phyloP scores from a whole-genome alignment of 2,888 invertebrate genomes.

The Ochropleura plecta region DNA sequence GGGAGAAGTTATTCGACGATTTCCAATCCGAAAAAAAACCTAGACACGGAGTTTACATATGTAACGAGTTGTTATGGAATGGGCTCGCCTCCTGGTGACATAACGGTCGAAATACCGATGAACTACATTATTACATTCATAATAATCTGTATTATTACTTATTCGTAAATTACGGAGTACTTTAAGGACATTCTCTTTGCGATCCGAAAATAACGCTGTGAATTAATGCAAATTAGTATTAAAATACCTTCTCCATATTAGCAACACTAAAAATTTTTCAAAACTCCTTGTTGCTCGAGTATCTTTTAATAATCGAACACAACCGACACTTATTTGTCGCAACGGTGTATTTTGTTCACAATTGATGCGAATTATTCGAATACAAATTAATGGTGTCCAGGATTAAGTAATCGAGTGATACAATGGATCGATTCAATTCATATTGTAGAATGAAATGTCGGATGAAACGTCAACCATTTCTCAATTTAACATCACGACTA shows the following conservation, averaged over 20 bases:
- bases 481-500: neutral
- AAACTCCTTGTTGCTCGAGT: slow-evolving; percentile 30
- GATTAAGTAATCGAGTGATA: slow-evolving; percentile 63
- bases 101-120: neutral
- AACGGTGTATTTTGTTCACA: slow-evolving; percentile 69
- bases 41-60: neutral
- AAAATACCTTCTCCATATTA: slow-evolving; percentile 48
- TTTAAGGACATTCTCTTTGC: neutral
- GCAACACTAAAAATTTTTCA: neutral
- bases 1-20: no score
- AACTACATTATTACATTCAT: no score
- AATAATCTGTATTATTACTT: no score
- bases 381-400: slow-evolving; percentile 71
- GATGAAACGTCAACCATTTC: neutral
- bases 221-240: neutral
- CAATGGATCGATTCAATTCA: slow-evolving; percentile 50
- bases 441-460: slow-evolving; percentile 10
- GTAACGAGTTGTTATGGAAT: neutral
- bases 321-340: slow-evolving; percentile 65
- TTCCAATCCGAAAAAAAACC: no score
- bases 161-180: neutral
- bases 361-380: slow-evolving; percentile 73
- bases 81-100: neutral
- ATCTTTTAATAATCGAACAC: slow-evolving; percentile 71
- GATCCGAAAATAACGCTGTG: neutral